Evolutionary conservation across 2,113 vertebrate genomes (phyloP).

Genomic region (Andinoacara biseriatus): DNA sequence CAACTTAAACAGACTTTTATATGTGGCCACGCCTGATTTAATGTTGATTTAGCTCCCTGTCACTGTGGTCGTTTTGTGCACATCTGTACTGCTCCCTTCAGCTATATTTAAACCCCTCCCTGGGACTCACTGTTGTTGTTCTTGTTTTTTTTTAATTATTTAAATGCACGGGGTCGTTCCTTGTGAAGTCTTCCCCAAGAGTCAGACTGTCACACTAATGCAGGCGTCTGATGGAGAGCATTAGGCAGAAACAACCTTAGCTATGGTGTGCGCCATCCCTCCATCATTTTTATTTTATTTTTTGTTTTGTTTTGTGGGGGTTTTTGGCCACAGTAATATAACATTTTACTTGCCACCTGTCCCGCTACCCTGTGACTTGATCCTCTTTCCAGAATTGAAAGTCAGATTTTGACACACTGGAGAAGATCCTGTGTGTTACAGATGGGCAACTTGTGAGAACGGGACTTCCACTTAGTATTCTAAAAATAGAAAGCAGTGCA

Average conservation of each 20-base stretch:
- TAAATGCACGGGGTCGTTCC: neutral
- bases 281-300: neutral
- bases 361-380: neutral
- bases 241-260: neutral
- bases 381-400: neutral
- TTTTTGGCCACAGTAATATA: neutral
- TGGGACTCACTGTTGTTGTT: neutral
- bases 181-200: neutral
- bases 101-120: neutral
- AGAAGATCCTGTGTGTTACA: neutral
- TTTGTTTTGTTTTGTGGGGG: no score
- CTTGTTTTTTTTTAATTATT: neutral
- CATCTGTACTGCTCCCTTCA: neutral
- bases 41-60: neutral
- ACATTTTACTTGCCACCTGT: neutral
- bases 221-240: neutral
- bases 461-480: neutral
- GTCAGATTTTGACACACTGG: neutral
- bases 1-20: neutral
- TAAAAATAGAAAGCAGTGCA: neutral
- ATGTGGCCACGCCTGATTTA: neutral
- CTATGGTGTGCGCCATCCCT: neutral
- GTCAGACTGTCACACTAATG: slow-evolving; percentile 7
- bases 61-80: neutral
- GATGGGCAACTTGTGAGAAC: neutral